Evolutionary conservation across 2,888 invertebrate species (phyloP).

Genomic region (Antheraea yamamai): DNA sequence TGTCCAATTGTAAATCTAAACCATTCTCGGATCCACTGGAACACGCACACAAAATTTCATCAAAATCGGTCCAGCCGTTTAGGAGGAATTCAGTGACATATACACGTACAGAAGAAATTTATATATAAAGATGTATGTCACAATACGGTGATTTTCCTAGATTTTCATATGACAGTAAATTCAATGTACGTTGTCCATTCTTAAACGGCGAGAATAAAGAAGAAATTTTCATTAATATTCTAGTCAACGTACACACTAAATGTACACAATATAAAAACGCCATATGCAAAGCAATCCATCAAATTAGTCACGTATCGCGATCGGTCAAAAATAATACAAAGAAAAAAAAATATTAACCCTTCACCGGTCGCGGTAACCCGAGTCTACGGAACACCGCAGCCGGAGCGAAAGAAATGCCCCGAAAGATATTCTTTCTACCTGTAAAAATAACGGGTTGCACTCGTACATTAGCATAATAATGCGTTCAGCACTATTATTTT

Average conservation of each 20-base stretch:
- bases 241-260: background rate
- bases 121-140: no score
- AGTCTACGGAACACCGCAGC: constrained; percentile 26
- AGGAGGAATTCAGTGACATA: no score
- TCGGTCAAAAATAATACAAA: constrained; percentile 53
- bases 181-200: no score
- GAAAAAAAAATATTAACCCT: constrained; percentile 50
- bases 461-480: constrained; percentile 77
- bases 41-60: no score
- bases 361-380: constrained; percentile 29
- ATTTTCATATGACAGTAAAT: no score
- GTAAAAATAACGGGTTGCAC: constrained; percentile 72
- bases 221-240: background rate
- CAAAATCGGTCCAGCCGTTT: no score
- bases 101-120: no score
- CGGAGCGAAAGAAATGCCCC: constrained; percentile 57
- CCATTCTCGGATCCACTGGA: no score
- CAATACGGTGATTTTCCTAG: no score
- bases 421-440: constrained; percentile 63
- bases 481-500: constrained; percentile 70
- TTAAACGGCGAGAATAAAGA: no score
- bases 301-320: constrained; percentile 67
- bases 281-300: constrained; percentile 69
- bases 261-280: constrained; percentile 28
- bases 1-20: no score